Evolutionary conservation across 2,113 vertebrate genomes (phyloP), one percentile per base, ranked within the genome.

Genomic region (Anarrhichthys ocellatus): DNA sequence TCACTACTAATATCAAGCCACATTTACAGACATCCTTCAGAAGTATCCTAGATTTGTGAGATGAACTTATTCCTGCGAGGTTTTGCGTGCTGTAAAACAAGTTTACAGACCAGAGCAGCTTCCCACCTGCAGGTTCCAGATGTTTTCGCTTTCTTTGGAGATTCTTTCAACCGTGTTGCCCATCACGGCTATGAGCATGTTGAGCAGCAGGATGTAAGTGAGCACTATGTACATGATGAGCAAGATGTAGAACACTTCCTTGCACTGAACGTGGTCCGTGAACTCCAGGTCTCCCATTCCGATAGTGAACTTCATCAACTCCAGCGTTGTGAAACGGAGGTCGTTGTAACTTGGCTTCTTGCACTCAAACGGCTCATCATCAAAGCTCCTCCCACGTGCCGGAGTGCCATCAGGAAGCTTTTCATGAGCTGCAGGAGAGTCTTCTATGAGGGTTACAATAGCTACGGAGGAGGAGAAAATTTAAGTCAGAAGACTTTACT

Each of bases 261-360:
- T 96, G 93, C 96, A 97, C 88, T 93, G 93, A 17, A 97, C 95
- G 10, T 96, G 94, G 80, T 97, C 95, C 0, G 95, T 98, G 91
- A 99, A 99, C 91, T 98, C 95, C 92, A 99, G 91, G 67, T 98
- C 95, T 0, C 97, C 98, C 97, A 99, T 99, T 24, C 97, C 97
- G 0, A 98, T 98, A 40, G 97, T 97, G 93, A 99, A 98, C 91
- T 98, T 98, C 92, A 99, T 98, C 62, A 99, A 90, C 83, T 98
- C 97, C 94, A 97, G 92, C 9, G 92, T 96, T 2, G 97, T 97
- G 32, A 95, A 97, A 10, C 94, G 89, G 11, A 98, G 82, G 85
- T 94, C 96, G 18, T 96, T 96, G 92, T 95, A 97, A 0, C 88
- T 92, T 0, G 77, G 86, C 15, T 84, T 90, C n/a, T 73, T 22